Percentiles rank a stretch among this genome's conserved stretches.
Evolutionary conservation across 2,797 vertebrate genomes (phyloP).

Genomic region (Staurois parvus): DNA sequence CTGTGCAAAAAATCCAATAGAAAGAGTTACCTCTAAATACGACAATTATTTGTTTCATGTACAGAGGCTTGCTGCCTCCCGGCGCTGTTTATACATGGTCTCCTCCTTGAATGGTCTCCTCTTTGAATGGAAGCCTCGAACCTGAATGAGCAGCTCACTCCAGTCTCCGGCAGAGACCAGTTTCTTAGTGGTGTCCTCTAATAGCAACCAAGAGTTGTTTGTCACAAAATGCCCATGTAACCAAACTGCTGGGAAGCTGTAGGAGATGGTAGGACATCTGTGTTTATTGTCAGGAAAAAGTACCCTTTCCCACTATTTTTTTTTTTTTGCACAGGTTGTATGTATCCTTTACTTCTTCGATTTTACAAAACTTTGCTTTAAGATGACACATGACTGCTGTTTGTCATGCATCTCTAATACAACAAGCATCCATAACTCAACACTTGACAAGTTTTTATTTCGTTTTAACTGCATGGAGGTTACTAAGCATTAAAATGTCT

Average conservation of each 20-base stretch:
- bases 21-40: neutral
- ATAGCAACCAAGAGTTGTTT: neutral
- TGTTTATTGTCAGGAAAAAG: neutral
- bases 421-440: slow-evolving; percentile 20
- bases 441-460: slow-evolving; percentile 41
- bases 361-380: neutral
- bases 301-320: neutral
- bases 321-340: neutral
- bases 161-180: too few species aligned
- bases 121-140: neutral
- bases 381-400: neutral
- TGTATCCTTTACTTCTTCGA: neutral
- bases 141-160: neutral
- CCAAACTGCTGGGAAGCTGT: neutral
- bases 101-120: neutral
- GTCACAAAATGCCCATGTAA: neutral
- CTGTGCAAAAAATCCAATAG: neutral
- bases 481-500: slow-evolving; percentile 36
- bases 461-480: slow-evolving; percentile 10
- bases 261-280: neutral
- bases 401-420: slow-evolving; percentile 14
- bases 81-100: neutral
- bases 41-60: neutral
- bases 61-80: neutral
- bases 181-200: too few species aligned